Conservation (phyloP, 2,888 invertebrate species). For the Philaethria dido region DNA sequence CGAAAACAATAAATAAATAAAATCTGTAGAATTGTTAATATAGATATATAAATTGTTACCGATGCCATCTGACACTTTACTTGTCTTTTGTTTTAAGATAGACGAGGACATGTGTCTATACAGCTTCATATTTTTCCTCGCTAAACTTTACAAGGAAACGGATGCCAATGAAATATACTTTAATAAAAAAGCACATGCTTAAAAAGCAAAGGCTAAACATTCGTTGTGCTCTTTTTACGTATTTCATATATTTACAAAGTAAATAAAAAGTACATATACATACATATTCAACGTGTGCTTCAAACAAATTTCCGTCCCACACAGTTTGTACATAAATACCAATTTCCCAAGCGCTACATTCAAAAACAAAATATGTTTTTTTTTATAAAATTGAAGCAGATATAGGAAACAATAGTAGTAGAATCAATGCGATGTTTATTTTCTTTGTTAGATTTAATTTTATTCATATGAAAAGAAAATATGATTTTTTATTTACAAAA, state of each 20-base stretch:
- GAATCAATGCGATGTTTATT: not conserved
- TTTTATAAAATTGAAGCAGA: conserved; percentile 7
- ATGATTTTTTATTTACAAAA: not conserved
- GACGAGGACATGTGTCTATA: no score
- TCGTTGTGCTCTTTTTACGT: no score
- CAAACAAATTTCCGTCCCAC: not conserved
- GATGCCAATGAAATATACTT: no score
- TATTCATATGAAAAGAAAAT: conserved; percentile 7
- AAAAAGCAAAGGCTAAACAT: no score
- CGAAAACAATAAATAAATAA: no score
- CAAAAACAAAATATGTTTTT: not conserved
- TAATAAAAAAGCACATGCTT: no score
- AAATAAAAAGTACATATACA: not conserved
- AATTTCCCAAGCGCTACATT: not conserved
- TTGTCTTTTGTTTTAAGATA: not conserved
- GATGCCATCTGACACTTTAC: not conserved
- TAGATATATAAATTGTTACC: not conserved
- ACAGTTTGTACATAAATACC: not conserved
- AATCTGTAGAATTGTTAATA: not conserved
- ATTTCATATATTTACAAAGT: no score
- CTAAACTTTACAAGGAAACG: no score
- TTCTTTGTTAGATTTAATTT: not conserved
- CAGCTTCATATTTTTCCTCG: not conserved
- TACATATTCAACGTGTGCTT: not conserved
- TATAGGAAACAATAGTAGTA: not conserved